Conservation (phyloP, 1,140 invertebrate species). For the Euglossa dilemma region DNA sequence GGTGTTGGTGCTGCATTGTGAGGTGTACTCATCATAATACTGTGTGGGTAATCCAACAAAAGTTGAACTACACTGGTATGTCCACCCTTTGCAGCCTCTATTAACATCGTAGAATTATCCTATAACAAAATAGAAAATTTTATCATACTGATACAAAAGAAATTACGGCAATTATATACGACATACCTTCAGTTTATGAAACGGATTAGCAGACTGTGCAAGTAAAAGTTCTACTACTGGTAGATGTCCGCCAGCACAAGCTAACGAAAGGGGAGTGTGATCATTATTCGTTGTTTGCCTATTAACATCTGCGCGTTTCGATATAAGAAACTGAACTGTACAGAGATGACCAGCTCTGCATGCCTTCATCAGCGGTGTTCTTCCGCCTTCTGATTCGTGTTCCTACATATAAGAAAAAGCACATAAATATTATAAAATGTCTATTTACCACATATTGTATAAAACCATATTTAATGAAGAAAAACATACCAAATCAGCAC, state of each 20-base stretch:
- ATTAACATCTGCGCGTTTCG: conserved; percentile 96
- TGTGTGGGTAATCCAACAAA: conserved; percentile 96
- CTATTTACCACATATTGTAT: neutral
- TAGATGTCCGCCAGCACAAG: conserved; percentile 97
- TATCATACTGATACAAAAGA: neutral
- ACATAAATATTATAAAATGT: neutral
- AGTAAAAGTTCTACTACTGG: conserved; percentile 96
- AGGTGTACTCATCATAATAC: conserved; percentile 86
- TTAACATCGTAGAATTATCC: conserved; percentile 99
- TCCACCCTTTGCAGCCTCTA: conserved; percentile 98
- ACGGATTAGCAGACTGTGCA: conserved; percentile 95
- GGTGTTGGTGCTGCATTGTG: conserved; percentile 73
- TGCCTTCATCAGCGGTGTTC: conserved; percentile 99
- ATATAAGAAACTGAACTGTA: conserved; percentile 97
- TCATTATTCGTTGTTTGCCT: conserved; percentile 98
- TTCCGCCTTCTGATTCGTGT: conserved; percentile 96
- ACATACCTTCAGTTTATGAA: conserved; percentile 94
- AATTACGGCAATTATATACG: neutral
- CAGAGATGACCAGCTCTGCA: conserved; percentile 99
- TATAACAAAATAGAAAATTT: conserved; percentile 70
- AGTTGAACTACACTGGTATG: conserved; percentile 97
- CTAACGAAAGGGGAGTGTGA: conserved; percentile 98
- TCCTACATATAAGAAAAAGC: conserved; percentile 82
- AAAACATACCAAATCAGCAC: conserved; percentile 90
- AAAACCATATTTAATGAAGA: conserved; percentile 11